These are phyloP conservation scores for Apostichopus parvimensis DNA, from an alignment of 35 echinoderm and acorn worm genomes.

Conservation along the genomic window DNA sequence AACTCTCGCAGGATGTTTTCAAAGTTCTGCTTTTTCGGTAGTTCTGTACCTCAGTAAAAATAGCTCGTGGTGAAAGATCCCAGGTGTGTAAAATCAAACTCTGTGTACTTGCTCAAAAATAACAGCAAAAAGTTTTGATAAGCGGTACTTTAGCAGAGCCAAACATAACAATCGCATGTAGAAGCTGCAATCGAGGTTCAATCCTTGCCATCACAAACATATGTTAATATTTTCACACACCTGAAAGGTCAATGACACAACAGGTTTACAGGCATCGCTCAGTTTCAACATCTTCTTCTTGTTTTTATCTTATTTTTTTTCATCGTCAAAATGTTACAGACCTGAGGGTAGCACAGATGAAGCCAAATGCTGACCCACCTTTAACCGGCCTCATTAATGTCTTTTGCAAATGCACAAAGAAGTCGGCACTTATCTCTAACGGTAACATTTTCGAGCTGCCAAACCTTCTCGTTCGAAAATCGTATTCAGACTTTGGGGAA, in stretches of 20 bases:
- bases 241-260: constrained; percentile 2
- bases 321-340: background rate
- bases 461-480: background rate
- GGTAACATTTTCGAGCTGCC: background rate
- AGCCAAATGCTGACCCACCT: background rate
- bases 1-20: too few species aligned
- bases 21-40: too few species aligned
- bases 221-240: background rate
- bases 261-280: background rate
- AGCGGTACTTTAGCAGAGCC: background rate
- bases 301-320: background rate
- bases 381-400: constrained; percentile 6
- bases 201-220: too few species aligned
- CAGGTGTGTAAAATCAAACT: too few species aligned
- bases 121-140: background rate
- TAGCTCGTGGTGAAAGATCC: too few species aligned
- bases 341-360: background rate
- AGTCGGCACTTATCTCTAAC: constrained; percentile 17
- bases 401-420: constrained; percentile 19
- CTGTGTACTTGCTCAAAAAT: too few species aligned
- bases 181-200: background rate
- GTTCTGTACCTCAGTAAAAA: too few species aligned
- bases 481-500: constrained; percentile 3
- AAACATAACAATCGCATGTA: background rate
- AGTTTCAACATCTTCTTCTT: too few species aligned